Evolutionary conservation across 2,797 vertebrate genomes (phyloP), one percentile per base, ranked within the genome.

Genomic region (Sparidentex hasta): DNA sequence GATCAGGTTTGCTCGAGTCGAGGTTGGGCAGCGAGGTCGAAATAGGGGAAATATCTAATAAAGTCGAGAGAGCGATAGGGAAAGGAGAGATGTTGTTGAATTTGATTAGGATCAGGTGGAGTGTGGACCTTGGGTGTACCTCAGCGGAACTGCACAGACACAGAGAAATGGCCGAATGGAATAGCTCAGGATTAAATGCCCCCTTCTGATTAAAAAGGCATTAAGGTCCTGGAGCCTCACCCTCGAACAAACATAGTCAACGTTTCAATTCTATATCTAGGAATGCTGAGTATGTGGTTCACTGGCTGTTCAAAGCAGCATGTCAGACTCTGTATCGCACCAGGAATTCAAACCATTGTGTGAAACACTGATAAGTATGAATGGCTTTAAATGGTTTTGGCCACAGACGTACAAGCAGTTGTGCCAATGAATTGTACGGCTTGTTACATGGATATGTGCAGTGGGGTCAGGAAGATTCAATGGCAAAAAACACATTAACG

Each of bases 41-140:
- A 82, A 82, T 43, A 74, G 46, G 68, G 87, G 89, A 92, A 91
- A 88, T 91, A 87, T 93, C 90, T 78, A 85, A 92, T 92, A 89
- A 89, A 88, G 65, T 38, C 17, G 43, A 81, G 78, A 41, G 61
- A 69, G 76, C 11, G 56, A 87, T 76, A 81, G 62, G 48, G 84
- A 83, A 88, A 83, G 74, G 56, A 73, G 82, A 92, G 86, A 82
- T 81, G 90, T 89, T 91, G 69, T 83, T 88, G 68, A 72, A 89
- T 86, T 71, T 78, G 87, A 93, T 91, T 85, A 87, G 76, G 80
- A 90, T 90, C 85, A 86, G 62, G 38, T 76, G 81, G 67, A 81
- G 78, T 83, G 86, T 83, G 86, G 78, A 87, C 82, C 41, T 83
- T 83, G 87, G 84, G 81, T 76, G 84, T 71, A 84, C 77, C 85